A percentile compares a stretch with the other conserved stretches of the same genome.
These are phyloP conservation scores for Pogonognathellus flavescens DNA, from an alignment of 1,140 invertebrate genomes.

Conservation along the genomic window DNA sequence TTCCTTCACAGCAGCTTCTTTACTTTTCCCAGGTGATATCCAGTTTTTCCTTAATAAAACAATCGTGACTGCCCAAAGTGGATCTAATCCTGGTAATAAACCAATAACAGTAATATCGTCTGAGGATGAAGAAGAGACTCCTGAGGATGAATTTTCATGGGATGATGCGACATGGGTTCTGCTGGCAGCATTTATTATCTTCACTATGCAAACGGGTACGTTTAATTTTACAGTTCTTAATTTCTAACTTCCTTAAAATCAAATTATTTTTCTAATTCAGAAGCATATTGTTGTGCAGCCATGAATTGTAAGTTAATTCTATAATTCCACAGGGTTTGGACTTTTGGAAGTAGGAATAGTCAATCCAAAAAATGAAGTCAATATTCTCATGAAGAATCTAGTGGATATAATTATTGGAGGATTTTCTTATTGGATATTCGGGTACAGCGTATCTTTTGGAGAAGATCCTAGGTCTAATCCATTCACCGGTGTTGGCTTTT, in stretches of 20 bases:
- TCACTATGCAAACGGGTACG: constrained; percentile 71
- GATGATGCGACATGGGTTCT: constrained; percentile 60
- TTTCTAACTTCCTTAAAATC: too few species aligned
- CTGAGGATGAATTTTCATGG: constrained; percentile 23
- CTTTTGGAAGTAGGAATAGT: constrained; percentile 93
- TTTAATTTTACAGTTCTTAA: too few species aligned
- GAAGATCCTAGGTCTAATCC: constrained; percentile 66
- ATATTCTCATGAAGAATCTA: constrained; percentile 98
- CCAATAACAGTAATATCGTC: not conserved
- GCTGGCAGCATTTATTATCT: constrained; percentile 58
- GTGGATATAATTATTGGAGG: constrained; percentile 93
- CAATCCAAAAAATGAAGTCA: constrained; percentile 93
- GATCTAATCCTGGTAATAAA: not conserved
- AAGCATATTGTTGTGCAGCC: too few species aligned
- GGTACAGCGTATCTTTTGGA: constrained; percentile 63
- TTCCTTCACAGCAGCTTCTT: not conserved
- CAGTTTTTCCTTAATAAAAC: not conserved
- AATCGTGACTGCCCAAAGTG: too few species aligned
- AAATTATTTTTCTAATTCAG: not conserved
- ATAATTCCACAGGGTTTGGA: constrained; percentile 82
- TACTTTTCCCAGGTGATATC: not conserved
- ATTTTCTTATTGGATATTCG: constrained; percentile 83
- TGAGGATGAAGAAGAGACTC: not conserved
- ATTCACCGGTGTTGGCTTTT: constrained; percentile 63
- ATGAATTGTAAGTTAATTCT: constrained; percentile 65